Evolutionary conservation across 1,140 invertebrate species (phyloP).

Genomic region (Solenopsis invicta): DNA sequence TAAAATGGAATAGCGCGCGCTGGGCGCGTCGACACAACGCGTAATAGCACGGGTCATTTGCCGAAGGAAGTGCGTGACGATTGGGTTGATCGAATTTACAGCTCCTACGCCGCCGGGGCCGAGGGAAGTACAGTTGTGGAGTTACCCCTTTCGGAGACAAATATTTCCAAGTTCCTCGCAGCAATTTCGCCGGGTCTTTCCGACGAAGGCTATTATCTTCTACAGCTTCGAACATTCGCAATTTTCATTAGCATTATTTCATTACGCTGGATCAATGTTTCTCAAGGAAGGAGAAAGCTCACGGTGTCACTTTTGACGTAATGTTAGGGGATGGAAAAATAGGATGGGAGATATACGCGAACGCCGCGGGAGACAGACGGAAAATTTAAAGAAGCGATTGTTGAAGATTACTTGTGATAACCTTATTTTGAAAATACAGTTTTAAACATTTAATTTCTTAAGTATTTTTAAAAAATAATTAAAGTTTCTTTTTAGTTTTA

Average conservation of each 20-base stretch:
- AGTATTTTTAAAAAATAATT: no score
- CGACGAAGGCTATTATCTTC: slow-evolving; percentile 4
- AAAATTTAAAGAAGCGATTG: not conserved
- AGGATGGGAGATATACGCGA: not conserved
- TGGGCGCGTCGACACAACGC: slow-evolving; percentile 31
- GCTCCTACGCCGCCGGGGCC: slow-evolving; percentile 1
- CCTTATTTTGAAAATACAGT: not conserved
- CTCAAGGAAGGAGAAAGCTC: not conserved
- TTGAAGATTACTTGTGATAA: not conserved
- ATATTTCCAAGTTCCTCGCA: slow-evolving; percentile 37
- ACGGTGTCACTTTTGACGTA: not conserved
- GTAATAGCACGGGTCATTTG: slow-evolving; percentile 63
- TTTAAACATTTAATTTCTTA: no score
- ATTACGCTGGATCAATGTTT: slow-evolving; percentile 16
- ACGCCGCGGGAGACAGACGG: not conserved
- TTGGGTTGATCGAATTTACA: slow-evolving; percentile 61
- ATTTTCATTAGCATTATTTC: slow-evolving; percentile 33
- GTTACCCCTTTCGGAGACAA: slow-evolving; percentile 50
- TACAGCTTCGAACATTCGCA: slow-evolving; percentile 3
- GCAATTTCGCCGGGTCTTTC: slow-evolving; percentile 36
- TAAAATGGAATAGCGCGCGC: slow-evolving; percentile 44
- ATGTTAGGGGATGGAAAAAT: not conserved
- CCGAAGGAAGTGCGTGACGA: slow-evolving; percentile 55
- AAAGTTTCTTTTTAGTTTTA: slow-evolving; percentile 1
- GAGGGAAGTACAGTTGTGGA: not conserved